Evolutionary conservation across 2,888 invertebrate species (phyloP), one percentile per base, ranked within the genome.

Genomic region (Brachyptera risi): DNA sequence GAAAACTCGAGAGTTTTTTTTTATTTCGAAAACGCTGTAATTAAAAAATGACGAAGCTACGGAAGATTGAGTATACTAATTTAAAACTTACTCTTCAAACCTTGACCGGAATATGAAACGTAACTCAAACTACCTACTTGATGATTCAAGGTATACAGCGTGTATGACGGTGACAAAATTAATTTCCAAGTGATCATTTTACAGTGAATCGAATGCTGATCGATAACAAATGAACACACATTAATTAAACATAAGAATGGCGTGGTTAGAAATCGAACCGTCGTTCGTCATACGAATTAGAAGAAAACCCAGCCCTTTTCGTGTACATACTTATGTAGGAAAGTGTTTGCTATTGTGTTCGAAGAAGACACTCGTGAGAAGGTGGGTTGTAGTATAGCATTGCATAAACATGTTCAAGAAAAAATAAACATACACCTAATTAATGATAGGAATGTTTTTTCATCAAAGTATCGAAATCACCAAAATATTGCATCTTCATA

Each of bases 201-300:
- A 11, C 47, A 2, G 23, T 24, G 47, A 23, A 47, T 54, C 19
- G 37, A 54, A 13, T 35, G 21, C 19, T 15, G n/a, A 4, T 3
- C 19, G 7, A n/a, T 21, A 21, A 44, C 17, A 19, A 11, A 27
- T n/a, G 26, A 24, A 27, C 51, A 31, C 19, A 31, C 44, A 60
- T 35, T 56, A 60, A 56, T 56, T 54, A 60, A 56, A 60, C 60
- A 60, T 40, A 27, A 47, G 42, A 60, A 60, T 60, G 60, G 60
- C 24, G 60, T 60, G 60, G 60, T 21, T 24, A 54, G 5, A 19
- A 15, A 4, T 5, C 27, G 37, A 44, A 11, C 19, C 13, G 38
- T n/a, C n/a, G n/a, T n/a, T n/a, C n/a, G n/a, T n/a, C n/a, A n/a
- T n/a, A n/a, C n/a, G n/a, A n/a, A n/a, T n/a, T n/a, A n/a, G n/a